phyloP scores from a whole-genome alignment of 2,888 invertebrate genomes.

The Eupithecia subfuscata region DNA sequence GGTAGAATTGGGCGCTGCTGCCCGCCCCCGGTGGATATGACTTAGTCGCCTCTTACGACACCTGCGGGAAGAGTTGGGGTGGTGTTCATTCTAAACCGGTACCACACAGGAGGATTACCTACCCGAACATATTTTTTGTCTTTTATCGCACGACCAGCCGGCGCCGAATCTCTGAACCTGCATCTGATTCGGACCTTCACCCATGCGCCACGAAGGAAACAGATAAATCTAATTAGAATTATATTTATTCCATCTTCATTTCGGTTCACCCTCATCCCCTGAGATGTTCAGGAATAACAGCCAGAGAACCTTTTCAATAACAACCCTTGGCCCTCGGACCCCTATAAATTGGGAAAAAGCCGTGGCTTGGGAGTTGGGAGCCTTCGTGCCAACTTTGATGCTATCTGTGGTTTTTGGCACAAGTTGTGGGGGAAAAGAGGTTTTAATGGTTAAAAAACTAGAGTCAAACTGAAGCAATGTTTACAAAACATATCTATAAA shows the following conservation, averaged over 20 bases:
- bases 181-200: not conserved
- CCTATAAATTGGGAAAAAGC: slow-evolving; percentile 45
- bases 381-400: slow-evolving; percentile 21
- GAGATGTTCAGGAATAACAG: slow-evolving; percentile 31
- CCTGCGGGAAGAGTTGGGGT: no score
- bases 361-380: slow-evolving; percentile 33
- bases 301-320: slow-evolving; percentile 45
- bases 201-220: not conserved
- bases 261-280: slow-evolving; percentile 22
- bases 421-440: not conserved
- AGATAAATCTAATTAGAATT: slow-evolving; percentile 23
- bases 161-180: not conserved
- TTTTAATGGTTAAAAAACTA: not conserved
- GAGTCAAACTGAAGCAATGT: not conserved
- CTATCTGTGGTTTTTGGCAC: slow-evolving; percentile 20
- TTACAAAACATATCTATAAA: not conserved
- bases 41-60: no score
- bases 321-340: slow-evolving; percentile 41
- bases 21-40: no score
- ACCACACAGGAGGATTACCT: no score
- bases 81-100: no score
- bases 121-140: no score
- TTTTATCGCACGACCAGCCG: no score
- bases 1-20: no score
- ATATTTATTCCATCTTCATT: slow-evolving; percentile 28